A percentile compares a stretch with the other conserved stretches of the same genome.
These are phyloP conservation scores for Aphodius sticticus DNA, from an alignment of 2,888 invertebrate genomes.

Conservation along the genomic window DNA sequence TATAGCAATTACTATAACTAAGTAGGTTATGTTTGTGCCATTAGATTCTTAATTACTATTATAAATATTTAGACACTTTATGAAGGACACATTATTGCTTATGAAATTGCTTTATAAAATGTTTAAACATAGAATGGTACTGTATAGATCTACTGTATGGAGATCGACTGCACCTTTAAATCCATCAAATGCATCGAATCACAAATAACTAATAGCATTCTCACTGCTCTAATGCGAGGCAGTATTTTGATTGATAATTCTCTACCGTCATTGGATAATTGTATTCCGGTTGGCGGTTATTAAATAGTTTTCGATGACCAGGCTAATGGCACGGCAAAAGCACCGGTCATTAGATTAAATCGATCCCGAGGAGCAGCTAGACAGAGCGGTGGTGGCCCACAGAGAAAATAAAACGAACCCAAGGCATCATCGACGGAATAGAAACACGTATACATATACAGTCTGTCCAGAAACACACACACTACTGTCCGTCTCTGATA, in stretches of 20 bases:
- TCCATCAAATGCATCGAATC: background rate
- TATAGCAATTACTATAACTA: too few relatives aligned
- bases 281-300: background rate
- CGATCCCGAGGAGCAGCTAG: background rate
- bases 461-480: background rate
- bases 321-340: background rate
- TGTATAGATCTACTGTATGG: too few relatives aligned
- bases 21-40: too few relatives aligned
- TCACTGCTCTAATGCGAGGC: background rate
- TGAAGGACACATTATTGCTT: too few relatives aligned
- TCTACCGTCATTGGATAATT: background rate
- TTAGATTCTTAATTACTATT: too few relatives aligned
- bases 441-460: background rate
- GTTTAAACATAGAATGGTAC: too few relatives aligned
- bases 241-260: constrained; percentile 4
- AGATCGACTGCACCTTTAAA: background rate
- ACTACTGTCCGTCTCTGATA: too few relatives aligned
- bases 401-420: background rate
- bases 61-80: too few relatives aligned
- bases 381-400: background rate
- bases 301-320: background rate
- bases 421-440: background rate
- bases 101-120: too few relatives aligned
- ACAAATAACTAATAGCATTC: background rate
- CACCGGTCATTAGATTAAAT: background rate